Evolutionary conservation across 2,113 vertebrate species (phyloP).

Genomic region (Bufo gargarizans): DNA sequence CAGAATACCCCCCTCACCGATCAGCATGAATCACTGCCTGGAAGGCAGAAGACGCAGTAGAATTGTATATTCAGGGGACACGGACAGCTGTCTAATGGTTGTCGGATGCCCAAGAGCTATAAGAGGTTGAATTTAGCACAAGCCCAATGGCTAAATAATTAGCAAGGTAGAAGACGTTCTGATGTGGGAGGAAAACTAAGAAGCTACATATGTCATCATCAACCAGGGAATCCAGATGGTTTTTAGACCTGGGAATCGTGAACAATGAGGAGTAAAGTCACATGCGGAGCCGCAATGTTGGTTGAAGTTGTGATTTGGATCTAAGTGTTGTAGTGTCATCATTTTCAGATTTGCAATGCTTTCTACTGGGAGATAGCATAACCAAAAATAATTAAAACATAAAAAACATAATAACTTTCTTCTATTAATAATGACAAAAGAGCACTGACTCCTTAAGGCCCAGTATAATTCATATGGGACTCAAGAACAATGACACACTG

Average conservation of each 20-base stretch:
- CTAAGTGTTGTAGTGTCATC: too few species aligned
- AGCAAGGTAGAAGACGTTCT: neutral
- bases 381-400: too few species aligned
- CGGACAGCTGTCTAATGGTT: neutral
- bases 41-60: neutral
- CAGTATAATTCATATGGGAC: neutral
- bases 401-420: too few species aligned
- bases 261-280: neutral
- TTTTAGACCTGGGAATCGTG: neutral
- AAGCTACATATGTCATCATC: neutral
- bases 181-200: too few species aligned
- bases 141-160: neutral
- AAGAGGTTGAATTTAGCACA: neutral
- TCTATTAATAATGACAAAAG: too few species aligned
- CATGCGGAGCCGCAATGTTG: neutral
- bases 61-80: neutral
- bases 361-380: too few species aligned
- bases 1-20: neutral
- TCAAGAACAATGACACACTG: neutral
- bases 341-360: too few species aligned
- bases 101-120: neutral
- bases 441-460: too few species aligned
- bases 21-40: slow-evolving; percentile 13
- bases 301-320: neutral
- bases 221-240: neutral